Base-by-base conservation (phyloP, 2,113 vertebrate genomes). In the Galeopterus variegatus region DNA sequence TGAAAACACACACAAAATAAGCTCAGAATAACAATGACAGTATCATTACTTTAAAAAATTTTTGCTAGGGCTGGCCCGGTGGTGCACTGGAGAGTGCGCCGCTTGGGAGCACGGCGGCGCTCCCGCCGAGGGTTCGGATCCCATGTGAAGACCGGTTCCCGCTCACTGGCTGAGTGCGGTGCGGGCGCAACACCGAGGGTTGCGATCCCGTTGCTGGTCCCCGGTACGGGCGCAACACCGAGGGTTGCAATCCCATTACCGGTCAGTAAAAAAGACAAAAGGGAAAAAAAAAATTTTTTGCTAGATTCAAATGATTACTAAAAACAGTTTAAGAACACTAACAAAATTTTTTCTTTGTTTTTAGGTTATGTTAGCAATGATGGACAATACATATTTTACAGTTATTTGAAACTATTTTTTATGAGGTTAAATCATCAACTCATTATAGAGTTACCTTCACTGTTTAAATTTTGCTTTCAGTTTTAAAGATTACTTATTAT, bases 261-360 rank as follows among this genome's bases (percentile, higher is more conserved):
- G n/a, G n/a, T n/a, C n/a, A n/a, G n/a, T n/a, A n/a, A n/a, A n/a
- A n/a, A n/a, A n/a, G n/a, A n/a, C n/a, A n/a, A n/a, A n/a, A n/a
- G n/a, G n/a, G n/a, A n/a, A n/a, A n/a, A n/a, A n/a, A 79, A 62
- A 92, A 86, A 75, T 36, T 69, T 82, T 9, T 82, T 9, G 94
- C 21, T 77, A 56, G 72, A 89, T 75, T 26, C 15, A 84, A 86
- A 69, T 64, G 28, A 85, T 82, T 58, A 52, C 41, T 80, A 36
- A 67, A 60, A 70, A 75, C 21, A 76, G 87, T 79, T 64, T 92
- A 87, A 92, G 21, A 36, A 70, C 24, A 50, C 89, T 36, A 41
- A 31, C 3, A 73, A 3, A 3, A 65, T 60, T 70, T 80, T 56
- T 92, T 73, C 31, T 69, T 70, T 70, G 12, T 45, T 89, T 86